Base-by-base conservation (phyloP, 2,113 vertebrate genomes). In the Mohoua ochrocephala region DNA sequence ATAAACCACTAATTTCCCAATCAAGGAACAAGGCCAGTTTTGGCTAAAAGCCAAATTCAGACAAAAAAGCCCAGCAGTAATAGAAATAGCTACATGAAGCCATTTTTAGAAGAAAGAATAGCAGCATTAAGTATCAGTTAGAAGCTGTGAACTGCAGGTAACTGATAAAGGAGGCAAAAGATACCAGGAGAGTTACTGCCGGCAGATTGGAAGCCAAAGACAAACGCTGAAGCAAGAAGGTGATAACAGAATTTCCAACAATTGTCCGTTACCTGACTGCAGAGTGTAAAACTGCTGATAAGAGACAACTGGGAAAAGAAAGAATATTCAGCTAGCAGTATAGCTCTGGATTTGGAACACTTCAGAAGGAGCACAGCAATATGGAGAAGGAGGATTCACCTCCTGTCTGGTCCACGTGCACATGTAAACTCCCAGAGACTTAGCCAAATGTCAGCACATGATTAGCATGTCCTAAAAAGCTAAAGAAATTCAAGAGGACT, bases 1-100 rank as follows among this genome's bases (percentile, higher is more conserved):
- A 87, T 94, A 93, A 93, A 33, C 57, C 83, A 89, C 90, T 96
- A 87, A 95, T 96, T 97, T 96, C 30, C 84, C 59, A 96, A 78
- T 92, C 83, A 91, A 95, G 83, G 68, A 95, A 56, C 33, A 89
- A 77, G 56, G 44, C 26, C 68, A 89, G 44, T 60, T 95, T 81
- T 84, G 95, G 93, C 64, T 78, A 78, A 70, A 86, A 74, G 86
- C 83, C 54, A 0, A 65, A 80, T 54, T 59, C 50, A 77, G 27
- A 74, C 19, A 67, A 39, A 93, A 95, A 94, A 26, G 37, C 9
- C 9, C 35, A 70, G 50, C 16, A 54, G 18, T 45, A 88, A 77
- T 4, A 86, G 78, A 80, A 93, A 92, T 47, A 86, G 47, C 59
- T 67, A 64, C 42, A 50, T 39, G 14, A 33, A 88, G 24, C 8